A percentile compares a stretch with the other conserved stretches of the same genome.
These are phyloP conservation scores for Sphaerophoria taeniata DNA, from an alignment of 2,888 invertebrate genomes.

Conservation along the genomic window DNA sequence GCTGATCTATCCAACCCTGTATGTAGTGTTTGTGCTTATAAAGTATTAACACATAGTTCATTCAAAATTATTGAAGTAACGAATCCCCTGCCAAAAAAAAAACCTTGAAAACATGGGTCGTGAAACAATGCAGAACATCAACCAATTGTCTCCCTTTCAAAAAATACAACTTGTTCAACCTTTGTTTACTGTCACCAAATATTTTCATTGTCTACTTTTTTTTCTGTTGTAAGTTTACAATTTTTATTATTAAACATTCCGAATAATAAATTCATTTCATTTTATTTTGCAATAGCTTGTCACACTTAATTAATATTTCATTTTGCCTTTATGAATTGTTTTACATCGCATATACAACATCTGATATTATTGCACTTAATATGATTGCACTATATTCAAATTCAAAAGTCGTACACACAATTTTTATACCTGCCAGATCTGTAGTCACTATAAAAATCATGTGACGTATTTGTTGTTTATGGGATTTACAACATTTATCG, in stretches of 20 bases:
- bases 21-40: no score
- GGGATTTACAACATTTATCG: neutral
- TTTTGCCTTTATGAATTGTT: conserved; percentile 24
- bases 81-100: no score
- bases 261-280: conserved; percentile 23
- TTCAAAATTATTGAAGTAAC: no score
- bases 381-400: conserved; percentile 4
- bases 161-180: neutral
- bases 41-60: no score
- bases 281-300: conserved; percentile 31
- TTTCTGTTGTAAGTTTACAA: neutral
- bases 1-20: no score
- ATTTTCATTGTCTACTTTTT: neutral
- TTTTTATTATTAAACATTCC: neutral
- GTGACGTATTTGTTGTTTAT: neutral
- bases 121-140: no score
- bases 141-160: neutral
- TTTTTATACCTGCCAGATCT: conserved; percentile 38
- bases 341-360: conserved; percentile 22
- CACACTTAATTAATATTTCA: conserved; percentile 24
- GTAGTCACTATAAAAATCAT: neutral
- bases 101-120: no score
- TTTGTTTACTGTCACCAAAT: neutral
- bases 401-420: conserved; percentile 20
- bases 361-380: conserved; percentile 41